Evolutionary conservation across 2,797 vertebrate species (phyloP).

Genomic region (Poliocrania exsul): DNA sequence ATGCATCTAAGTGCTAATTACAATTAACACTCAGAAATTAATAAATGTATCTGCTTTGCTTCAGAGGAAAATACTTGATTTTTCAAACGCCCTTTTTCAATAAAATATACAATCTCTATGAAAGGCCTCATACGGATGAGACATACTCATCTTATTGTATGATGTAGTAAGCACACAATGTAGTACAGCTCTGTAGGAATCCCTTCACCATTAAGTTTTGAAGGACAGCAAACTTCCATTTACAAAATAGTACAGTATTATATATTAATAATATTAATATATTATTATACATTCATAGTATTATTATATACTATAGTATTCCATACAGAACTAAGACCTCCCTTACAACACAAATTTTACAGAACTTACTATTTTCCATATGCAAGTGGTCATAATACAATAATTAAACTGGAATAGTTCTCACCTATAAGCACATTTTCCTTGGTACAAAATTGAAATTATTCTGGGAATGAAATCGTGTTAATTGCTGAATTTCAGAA

Average conservation of each 20-base stretch:
- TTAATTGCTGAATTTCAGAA: neutral
- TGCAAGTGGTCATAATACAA: neutral
- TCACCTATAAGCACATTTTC: neutral
- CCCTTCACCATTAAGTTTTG: neutral
- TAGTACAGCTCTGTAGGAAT: neutral
- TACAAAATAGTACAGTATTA: neutral
- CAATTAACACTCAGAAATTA: slow-evolving; percentile 17
- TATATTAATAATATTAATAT: neutral
- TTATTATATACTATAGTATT: neutral
- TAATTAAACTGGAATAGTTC: neutral
- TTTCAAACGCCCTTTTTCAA: neutral
- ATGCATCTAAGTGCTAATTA: neutral
- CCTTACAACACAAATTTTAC: neutral
- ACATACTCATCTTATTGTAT: neutral
- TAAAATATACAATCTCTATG: neutral
- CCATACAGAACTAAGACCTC: neutral
- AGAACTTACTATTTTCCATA: neutral
- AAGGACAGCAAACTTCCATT: neutral
- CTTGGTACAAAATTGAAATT: neutral
- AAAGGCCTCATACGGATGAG: neutral
- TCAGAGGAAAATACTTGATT: neutral
- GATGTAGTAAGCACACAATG: neutral
- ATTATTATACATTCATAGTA: neutral
- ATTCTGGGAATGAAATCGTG: neutral
- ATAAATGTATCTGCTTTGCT: neutral